phyloP scores from a whole-genome alignment of 37 sponge, comb jelly and placozoan species.

The Geodia barretti region DNA sequence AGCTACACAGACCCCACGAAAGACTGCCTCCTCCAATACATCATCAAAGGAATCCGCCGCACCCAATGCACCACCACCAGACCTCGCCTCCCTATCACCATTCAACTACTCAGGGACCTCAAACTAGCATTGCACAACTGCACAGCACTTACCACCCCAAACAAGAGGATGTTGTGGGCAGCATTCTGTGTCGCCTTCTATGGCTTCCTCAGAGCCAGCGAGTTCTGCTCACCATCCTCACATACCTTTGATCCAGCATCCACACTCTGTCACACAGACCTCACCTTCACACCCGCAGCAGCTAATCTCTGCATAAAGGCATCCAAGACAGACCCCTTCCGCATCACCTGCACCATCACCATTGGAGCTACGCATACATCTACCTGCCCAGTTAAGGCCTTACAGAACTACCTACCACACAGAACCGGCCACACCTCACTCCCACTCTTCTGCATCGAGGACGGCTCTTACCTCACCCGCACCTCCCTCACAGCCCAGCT shows the following conservation, averaged over 20 bases:
- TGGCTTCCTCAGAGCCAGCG: constrained; percentile 29
- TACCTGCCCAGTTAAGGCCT: constrained; percentile 1
- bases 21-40: neutral
- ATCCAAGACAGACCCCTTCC: constrained; percentile 23
- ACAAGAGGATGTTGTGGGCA: constrained; percentile 4
- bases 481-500: neutral
- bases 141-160: neutral
- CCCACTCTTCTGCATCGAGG: neutral
- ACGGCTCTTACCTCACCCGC: neutral
- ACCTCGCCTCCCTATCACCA: constrained; percentile 8
- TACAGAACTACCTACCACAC: neutral
- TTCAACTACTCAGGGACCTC: neutral
- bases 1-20: constrained; percentile 3
- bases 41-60: constrained; percentile 7
- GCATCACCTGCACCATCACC: neutral
- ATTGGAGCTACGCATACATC: constrained; percentile 3
- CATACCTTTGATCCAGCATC: neutral
- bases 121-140: neutral
- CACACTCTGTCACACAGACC: neutral
- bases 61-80: neutral
- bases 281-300: neutral
- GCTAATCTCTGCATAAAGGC: neutral
- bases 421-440: too few relatives aligned
- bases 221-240: neutral
- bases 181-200: constrained; percentile 19